Base-by-base conservation (phyloP, 2,888 invertebrate genomes). In the Melipona beecheii region DNA sequence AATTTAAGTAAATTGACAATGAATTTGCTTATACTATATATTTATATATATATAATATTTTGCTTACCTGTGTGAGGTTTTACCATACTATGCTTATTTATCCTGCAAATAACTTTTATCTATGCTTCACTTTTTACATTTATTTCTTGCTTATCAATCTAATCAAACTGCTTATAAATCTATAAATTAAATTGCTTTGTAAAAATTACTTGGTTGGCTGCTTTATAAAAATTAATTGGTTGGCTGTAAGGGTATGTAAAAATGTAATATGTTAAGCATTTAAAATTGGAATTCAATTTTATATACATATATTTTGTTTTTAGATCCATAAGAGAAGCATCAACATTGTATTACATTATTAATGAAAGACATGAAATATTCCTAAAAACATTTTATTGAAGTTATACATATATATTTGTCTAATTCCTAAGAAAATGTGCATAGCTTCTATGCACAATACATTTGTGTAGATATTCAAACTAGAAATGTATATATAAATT, bases 1-100 rank as follows among this genome's bases (percentile, higher is more conserved):
- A 94, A 93, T 93, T 94, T 79, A 86, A 92, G 80, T 88, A 86
- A 89, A 72, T 76, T 56, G 72, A 43, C 43, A 43, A 31, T 72
- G 24, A 15, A 76, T 65, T 75, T 85, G 76, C 77, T 86, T 75
- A 68, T 31, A 43, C 2, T 69, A 65, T 27, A 27, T 27, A 65
- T 65, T 60, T 56, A 58, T 52, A 73, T 49, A 36, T 43, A 43
- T 36, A 36, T 36, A 36, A 74, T 75, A 54, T 17, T 64, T 52
- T 54, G 36, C 82, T 84, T 79, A 84, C 78, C 52, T 75, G 62
- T 75, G 62, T 52, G 13, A 27, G 17, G 68, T 56, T 27, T 76
- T 81, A 72, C 36, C 36, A 58, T 31, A 17, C 4, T 19, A 49
- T 50, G 52, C 68, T 72, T 72, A 43, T 68, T 69, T 27, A 69